Percentiles rank a stretch among this genome's conserved stretches.
These are phyloP conservation scores for Eretmocerus hayati DNA, from an alignment of 2,888 invertebrate species.

Conservation along the genomic window DNA sequence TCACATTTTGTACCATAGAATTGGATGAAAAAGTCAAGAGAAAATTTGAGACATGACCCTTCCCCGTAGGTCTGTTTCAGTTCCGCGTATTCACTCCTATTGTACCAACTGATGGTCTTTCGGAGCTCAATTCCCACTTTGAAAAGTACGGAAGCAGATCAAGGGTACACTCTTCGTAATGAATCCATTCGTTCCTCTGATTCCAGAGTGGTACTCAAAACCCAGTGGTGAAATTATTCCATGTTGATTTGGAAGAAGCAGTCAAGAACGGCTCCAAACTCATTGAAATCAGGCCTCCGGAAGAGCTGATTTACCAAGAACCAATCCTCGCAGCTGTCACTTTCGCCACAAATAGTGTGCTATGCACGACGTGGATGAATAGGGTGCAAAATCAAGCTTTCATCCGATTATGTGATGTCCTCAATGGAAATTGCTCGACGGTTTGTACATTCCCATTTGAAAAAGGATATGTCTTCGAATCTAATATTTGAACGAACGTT, in stretches of 20 bases:
- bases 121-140: no score
- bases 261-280: conserved; percentile 34
- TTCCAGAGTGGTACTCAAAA: conserved; percentile 60
- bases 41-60: no score
- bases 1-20: no score
- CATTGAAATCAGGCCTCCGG: conserved; percentile 43
- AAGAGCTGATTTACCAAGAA: conserved; percentile 40
- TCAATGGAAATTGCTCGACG: conserved; percentile 36
- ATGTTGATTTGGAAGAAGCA: conserved; percentile 51
- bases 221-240: conserved; percentile 59
- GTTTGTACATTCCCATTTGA: conserved; percentile 28
- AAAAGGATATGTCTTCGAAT: not conserved
- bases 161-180: no score
- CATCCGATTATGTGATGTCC: conserved; percentile 57
- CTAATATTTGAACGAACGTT: no score
- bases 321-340: conserved; percentile 64
- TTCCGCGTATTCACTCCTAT: no score
- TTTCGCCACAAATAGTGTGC: conserved; percentile 64
- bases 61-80: no score
- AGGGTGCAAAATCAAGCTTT: conserved; percentile 74
- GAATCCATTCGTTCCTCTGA: conserved; percentile 9
- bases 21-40: no score
- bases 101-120: no score
- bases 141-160: no score
- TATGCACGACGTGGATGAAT: conserved; percentile 83